Conservation (phyloP, 2,113 vertebrate species). For the Petromus typicus region DNA sequence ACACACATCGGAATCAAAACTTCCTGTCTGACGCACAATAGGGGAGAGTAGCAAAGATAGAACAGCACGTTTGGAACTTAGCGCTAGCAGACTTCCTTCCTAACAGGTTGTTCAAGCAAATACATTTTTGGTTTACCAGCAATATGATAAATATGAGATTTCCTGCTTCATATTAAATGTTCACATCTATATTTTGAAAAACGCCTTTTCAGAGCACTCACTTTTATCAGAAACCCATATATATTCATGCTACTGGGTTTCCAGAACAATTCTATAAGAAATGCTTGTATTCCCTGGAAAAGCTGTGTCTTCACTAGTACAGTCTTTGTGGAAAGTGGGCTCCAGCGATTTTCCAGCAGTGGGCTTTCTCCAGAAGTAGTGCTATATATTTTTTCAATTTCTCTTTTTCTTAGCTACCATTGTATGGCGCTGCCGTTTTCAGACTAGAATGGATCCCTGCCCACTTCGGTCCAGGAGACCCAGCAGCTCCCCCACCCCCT, state of each 20-base stretch:
- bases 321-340: accelerated
- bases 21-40: neutral
- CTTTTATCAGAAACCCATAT: neutral
- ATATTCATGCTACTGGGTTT: neutral
- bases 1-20: neutral
- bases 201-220: neutral
- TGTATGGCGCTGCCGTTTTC: neutral
- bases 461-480: neutral
- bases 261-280: neutral
- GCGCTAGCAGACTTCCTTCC: neutral
- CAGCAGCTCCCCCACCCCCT: neutral
- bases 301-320: accelerated
- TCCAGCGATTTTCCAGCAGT: neutral
- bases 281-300: neutral
- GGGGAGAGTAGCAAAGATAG: neutral
- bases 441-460: accelerated
- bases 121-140: neutral
- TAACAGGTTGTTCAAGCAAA: neutral
- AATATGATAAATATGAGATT: neutral
- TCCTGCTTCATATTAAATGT: neutral
- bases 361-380: neutral
- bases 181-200: neutral
- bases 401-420: neutral
- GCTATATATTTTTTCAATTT: neutral
- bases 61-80: neutral